Evolutionary conservation across 2,888 invertebrate genomes (phyloP).

Genomic region (Nomada lathburiana): DNA sequence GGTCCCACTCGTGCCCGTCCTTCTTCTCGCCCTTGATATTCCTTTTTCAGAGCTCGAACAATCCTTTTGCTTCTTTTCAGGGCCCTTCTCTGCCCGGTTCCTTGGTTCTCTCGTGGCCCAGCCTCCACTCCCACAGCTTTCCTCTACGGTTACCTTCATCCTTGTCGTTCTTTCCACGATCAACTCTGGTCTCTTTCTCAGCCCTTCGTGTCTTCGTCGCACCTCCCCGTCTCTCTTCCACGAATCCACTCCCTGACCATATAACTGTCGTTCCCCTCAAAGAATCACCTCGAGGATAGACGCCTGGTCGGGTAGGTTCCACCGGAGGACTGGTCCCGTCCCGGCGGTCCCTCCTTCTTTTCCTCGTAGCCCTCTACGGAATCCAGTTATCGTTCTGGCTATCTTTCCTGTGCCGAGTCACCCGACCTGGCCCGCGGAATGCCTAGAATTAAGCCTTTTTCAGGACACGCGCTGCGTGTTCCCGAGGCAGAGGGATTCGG

Average conservation of each 20-base stretch:
- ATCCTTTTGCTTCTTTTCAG: constrained; percentile 4
- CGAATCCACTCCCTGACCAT: constrained; percentile 32
- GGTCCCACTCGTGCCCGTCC: constrained; percentile 25
- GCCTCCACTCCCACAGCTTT: constrained; percentile 5
- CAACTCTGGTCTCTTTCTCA: neutral
- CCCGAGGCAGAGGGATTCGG: constrained; percentile 40
- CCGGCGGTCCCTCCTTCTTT: constrained; percentile 62
- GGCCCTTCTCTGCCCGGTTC: constrained; percentile 1
- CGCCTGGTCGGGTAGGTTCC: constrained; percentile 71
- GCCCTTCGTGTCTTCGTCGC: neutral
- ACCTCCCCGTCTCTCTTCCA: constrained; percentile 8
- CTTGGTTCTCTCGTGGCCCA: neutral
- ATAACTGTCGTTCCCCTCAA: constrained; percentile 60
- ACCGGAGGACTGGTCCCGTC: constrained; percentile 71
- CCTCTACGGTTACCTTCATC: neutral
- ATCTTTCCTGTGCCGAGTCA: constrained; percentile 63
- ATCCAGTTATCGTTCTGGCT: constrained; percentile 75
- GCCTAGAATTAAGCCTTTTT: constrained; percentile 71
- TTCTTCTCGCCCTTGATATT: constrained; percentile 6
- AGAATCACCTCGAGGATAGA: constrained; percentile 67
- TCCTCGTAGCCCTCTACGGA: constrained; percentile 65
- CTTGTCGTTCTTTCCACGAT: neutral
- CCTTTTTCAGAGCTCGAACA: neutral
- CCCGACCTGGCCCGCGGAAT: constrained; percentile 65
- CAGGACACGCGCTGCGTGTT: constrained; percentile 62